Evolutionary conservation across 1,140 invertebrate genomes (phyloP).

Genomic region (Ganaspis sp.): DNA sequence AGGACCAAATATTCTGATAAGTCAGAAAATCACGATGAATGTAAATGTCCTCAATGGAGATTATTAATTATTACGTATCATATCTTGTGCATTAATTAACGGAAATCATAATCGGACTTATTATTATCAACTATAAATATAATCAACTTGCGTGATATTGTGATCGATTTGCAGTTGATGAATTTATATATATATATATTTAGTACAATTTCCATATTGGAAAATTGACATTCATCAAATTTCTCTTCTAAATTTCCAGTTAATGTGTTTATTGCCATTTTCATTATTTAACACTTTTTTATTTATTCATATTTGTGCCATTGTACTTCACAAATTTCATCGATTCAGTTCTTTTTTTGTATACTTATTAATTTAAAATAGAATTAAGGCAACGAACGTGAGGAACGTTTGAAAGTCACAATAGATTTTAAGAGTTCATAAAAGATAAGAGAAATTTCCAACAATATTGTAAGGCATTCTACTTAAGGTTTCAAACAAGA

Average conservation of each 20-base stretch:
- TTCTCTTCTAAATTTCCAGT: background rate
- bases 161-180: background rate
- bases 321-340: background rate
- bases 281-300: slow-evolving; percentile 10
- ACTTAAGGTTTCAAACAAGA: background rate
- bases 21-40: slow-evolving; percentile 60
- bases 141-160: background rate
- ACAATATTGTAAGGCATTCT: background rate
- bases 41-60: slow-evolving; percentile 56
- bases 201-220: background rate
- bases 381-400: slow-evolving; percentile 5
- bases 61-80: slow-evolving; percentile 44
- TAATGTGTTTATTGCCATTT: background rate
- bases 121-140: background rate
- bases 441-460: background rate
- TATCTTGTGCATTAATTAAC: background rate
- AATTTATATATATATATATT: background rate
- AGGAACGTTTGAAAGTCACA: slow-evolving; percentile 23
- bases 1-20: slow-evolving; percentile 56
- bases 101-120: background rate
- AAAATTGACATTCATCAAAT: slow-evolving; percentile 1
- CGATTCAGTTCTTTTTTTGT: background rate
- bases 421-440: background rate
- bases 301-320: background rate
- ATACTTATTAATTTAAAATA: background rate